Evolutionary conservation across 2,797 vertebrate species (phyloP).

Genomic region (Acrossocheilus fasciatus): DNA sequence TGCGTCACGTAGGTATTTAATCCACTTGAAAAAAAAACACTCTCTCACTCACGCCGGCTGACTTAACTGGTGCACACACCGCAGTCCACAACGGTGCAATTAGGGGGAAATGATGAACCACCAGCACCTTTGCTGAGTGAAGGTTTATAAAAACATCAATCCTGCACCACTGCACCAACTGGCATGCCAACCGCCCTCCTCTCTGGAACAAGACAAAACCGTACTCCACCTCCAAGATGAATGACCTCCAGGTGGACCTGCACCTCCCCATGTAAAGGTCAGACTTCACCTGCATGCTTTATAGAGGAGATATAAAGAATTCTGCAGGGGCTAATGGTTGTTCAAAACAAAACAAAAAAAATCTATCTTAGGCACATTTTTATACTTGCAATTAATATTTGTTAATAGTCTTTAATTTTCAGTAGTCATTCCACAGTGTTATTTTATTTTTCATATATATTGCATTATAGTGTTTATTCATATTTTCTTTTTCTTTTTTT

Average conservation of each 20-base stretch:
- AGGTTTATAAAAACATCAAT: constrained; percentile 42
- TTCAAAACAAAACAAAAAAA: background rate
- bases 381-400: background rate
- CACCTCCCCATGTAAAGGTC: constrained; percentile 17
- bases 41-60: background rate
- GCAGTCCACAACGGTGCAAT: background rate
- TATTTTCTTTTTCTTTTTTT: background rate
- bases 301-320: background rate
- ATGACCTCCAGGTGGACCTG: constrained; percentile 24
- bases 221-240: constrained; percentile 4
- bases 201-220: constrained; percentile 10
- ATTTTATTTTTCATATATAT: background rate
- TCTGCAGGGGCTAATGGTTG: background rate
- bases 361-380: background rate
- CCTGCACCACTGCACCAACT: constrained; percentile 12
- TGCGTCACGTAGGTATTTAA: constrained; percentile 11
- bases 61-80: constrained; percentile 6
- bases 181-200: background rate
- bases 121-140: constrained; percentile 25
- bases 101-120: constrained; percentile 28
- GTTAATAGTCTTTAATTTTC: background rate
- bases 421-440: no score
- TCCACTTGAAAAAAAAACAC: background rate
- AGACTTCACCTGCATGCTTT: background rate
- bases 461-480: background rate